Evolutionary conservation across 2,888 invertebrate species (phyloP).

Genomic region (Bibio marci): DNA sequence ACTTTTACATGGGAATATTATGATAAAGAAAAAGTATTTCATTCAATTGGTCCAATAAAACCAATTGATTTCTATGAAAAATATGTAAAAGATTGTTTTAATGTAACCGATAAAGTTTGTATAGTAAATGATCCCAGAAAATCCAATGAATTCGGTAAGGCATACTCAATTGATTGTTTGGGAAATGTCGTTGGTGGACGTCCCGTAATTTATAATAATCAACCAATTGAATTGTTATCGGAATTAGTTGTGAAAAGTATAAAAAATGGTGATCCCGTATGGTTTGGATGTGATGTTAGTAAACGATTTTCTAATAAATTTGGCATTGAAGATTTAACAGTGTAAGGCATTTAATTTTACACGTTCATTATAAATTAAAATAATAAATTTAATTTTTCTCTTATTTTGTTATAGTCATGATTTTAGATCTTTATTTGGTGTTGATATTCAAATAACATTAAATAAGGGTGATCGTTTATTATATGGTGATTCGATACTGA

Average conservation of each 20-base stretch:
- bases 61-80: conserved; percentile 66
- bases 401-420: conserved; percentile 42
- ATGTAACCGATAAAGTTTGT: conserved; percentile 77
- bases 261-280: conserved; percentile 66
- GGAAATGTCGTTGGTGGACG: conserved; percentile 76
- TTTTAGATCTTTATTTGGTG: conserved; percentile 65
- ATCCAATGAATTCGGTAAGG: conserved; percentile 56
- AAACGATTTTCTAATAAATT: conserved; percentile 57
- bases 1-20: conserved; percentile 73
- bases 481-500: conserved; percentile 79
- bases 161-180: conserved; percentile 73
- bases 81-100: conserved; percentile 57
- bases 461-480: conserved; percentile 65
- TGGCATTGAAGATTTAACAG: conserved; percentile 59
- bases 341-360: conserved; percentile 45
- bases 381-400: background rate
- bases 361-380: too few relatives aligned
- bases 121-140: conserved; percentile 73
- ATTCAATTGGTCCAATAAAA: conserved; percentile 54
- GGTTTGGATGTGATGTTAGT: conserved; percentile 83
- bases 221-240: conserved; percentile 60
- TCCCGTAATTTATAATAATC: conserved; percentile 72
- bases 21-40: conserved; percentile 60
- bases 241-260: conserved; percentile 60
- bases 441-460: conserved; percentile 57